Evolutionary conservation across 2,888 invertebrate genomes (phyloP).

Genomic region (Stenurella melanura): DNA sequence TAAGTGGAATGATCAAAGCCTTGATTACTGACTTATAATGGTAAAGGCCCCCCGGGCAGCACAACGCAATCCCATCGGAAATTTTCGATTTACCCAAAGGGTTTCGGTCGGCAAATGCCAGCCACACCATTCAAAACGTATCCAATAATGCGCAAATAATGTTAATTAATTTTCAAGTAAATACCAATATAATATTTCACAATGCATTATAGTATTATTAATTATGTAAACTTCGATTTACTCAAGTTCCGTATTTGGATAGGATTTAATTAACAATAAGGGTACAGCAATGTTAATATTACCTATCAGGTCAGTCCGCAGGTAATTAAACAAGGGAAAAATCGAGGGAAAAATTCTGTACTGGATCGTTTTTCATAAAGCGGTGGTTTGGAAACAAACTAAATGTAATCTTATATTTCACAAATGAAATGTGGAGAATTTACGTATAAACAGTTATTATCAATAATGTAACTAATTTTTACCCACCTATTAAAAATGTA

Average conservation of each 20-base stretch:
- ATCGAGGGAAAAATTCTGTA: too few species aligned
- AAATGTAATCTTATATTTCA: too few species aligned
- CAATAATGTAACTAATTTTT: too few species aligned
- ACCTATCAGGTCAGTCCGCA: too few species aligned
- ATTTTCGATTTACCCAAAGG: constrained; percentile 28
- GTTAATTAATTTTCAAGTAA: constrained; percentile 35
- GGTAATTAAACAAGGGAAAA: too few species aligned
- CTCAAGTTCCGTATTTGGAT: neutral
- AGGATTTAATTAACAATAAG: neutral
- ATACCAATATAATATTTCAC: constrained; percentile 17
- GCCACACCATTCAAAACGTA: constrained; percentile 24
- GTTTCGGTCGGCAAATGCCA: constrained; percentile 18
- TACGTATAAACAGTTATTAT: too few species aligned
- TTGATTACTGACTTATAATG: constrained; percentile 28
- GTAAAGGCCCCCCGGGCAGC: neutral
- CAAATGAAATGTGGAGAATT: too few species aligned
- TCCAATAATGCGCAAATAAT: constrained; percentile 34
- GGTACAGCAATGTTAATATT: neutral
- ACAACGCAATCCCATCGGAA: constrained; percentile 37
- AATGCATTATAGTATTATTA: constrained; percentile 24
- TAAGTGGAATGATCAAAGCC: constrained; percentile 26
- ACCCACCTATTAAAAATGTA: too few species aligned
- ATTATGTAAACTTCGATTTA: constrained; percentile 34
- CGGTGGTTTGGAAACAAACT: too few species aligned
- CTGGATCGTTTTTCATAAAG: too few species aligned